Evolutionary conservation across 1,140 invertebrate genomes (phyloP).

Genomic region (Armadillidium nasatum): DNA sequence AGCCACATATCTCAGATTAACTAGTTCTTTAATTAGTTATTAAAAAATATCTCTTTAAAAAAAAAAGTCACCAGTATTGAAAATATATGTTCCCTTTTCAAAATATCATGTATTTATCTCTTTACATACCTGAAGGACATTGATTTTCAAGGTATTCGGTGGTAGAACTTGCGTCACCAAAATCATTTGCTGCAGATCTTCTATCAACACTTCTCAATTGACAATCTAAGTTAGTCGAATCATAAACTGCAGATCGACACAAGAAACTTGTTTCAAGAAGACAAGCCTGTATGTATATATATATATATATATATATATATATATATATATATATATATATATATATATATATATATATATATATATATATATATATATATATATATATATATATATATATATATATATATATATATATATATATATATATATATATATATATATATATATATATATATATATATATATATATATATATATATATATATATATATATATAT

Average conservation of each 20-base stretch:
- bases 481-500: too few species aligned
- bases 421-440: too few species aligned
- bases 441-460: too few species aligned
- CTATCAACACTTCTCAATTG: constrained; percentile 51
- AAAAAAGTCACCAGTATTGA: not conserved
- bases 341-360: too few species aligned
- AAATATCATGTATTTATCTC: not conserved
- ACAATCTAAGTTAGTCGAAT: constrained; percentile 52
- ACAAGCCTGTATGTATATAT: constrained; percentile 19
- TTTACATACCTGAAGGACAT: constrained; percentile 49
- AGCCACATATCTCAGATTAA: not conserved
- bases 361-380: too few species aligned
- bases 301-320: too few species aligned
- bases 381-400: too few species aligned
- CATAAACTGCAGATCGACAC: constrained; percentile 53
- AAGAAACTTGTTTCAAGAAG: constrained; percentile 43
- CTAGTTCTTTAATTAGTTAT: not conserved
- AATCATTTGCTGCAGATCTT: constrained; percentile 49
- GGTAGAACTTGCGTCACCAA: constrained; percentile 49
- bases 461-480: too few species aligned
- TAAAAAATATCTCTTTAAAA: not conserved
- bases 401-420: too few species aligned
- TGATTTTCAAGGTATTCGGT: constrained; percentile 55
- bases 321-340: too few species aligned
- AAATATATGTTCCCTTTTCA: not conserved